Conservation (phyloP, 2,797 vertebrate species). For the Onychomys torridus region DNA sequence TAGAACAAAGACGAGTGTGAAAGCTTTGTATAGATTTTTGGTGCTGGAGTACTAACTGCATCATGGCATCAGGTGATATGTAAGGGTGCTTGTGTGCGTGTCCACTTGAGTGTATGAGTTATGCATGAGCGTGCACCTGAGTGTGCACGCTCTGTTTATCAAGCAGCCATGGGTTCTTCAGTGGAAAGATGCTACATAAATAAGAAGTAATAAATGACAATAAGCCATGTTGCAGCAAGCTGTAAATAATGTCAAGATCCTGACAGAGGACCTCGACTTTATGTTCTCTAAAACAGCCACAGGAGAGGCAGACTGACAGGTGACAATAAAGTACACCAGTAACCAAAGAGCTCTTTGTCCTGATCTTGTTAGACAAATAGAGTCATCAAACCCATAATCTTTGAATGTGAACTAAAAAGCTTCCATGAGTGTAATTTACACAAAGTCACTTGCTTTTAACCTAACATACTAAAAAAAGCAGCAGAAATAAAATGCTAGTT, state of each 20-base stretch:
- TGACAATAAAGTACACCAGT: constrained; percentile 79
- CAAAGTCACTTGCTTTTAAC: constrained; percentile 81
- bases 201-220: constrained; percentile 73
- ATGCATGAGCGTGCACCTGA: background rate
- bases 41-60: constrained; percentile 58
- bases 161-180: constrained; percentile 39
- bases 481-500: constrained; percentile 84
- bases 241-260: constrained; percentile 83
- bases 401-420: constrained; percentile 82
- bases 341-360: constrained; percentile 82
- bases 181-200: constrained; percentile 58
- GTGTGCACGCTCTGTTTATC: background rate
- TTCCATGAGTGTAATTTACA: constrained; percentile 84
- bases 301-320: constrained; percentile 71
- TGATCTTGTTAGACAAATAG: constrained; percentile 81
- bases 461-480: constrained; percentile 76
- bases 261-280: constrained; percentile 78
- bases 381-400: constrained; percentile 81
- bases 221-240: constrained; percentile 78
- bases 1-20: constrained; percentile 51
- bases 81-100: constrained; percentile 46
- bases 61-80: background rate
- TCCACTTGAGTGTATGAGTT: background rate
- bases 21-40: constrained; percentile 40
- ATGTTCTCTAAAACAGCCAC: constrained; percentile 80